Percentiles rank a stretch among this genome's conserved stretches.
Evolutionary conservation across 2,113 vertebrate species (phyloP).

Genomic region (Siniperca chuatsi): DNA sequence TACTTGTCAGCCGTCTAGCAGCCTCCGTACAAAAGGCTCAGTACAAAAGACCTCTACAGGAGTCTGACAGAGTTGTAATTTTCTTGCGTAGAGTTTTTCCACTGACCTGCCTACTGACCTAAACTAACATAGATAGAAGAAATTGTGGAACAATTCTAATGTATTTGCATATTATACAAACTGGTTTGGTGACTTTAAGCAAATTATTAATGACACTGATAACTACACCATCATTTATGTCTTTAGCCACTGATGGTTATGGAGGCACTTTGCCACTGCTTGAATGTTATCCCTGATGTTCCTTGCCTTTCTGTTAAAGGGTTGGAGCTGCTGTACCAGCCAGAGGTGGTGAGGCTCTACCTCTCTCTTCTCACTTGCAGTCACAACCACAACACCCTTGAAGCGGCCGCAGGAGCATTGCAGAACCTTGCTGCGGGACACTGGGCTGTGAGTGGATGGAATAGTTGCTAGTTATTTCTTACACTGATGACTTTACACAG

Average conservation of each 20-base stretch:
- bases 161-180: neutral
- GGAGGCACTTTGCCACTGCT: neutral
- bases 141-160: neutral
- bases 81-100: neutral
- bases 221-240: neutral
- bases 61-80: conserved; percentile 36
- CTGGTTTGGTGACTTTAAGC: neutral
- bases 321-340: conserved; percentile 96
- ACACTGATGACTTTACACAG: neutral
- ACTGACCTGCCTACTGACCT: neutral
- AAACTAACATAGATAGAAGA: neutral
- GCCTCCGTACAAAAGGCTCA: conserved; percentile 36
- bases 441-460: conserved; percentile 86
- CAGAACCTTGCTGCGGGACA: conserved; percentile 98
- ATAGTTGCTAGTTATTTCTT: conserved; percentile 15
- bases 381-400: conserved; percentile 97
- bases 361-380: conserved; percentile 96
- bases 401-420: conserved; percentile 94
- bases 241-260: neutral
- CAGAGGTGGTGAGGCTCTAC: conserved; percentile 96
- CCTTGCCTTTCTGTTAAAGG: conserved; percentile 80
- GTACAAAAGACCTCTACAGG: conserved; percentile 34
- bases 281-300: neutral
- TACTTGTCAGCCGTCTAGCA: conserved; percentile 56
- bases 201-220: neutral